These are phyloP conservation scores for Leptobrachium ailaonicum DNA, from an alignment of 2,113 vertebrate species.

Conservation along the genomic window DNA sequence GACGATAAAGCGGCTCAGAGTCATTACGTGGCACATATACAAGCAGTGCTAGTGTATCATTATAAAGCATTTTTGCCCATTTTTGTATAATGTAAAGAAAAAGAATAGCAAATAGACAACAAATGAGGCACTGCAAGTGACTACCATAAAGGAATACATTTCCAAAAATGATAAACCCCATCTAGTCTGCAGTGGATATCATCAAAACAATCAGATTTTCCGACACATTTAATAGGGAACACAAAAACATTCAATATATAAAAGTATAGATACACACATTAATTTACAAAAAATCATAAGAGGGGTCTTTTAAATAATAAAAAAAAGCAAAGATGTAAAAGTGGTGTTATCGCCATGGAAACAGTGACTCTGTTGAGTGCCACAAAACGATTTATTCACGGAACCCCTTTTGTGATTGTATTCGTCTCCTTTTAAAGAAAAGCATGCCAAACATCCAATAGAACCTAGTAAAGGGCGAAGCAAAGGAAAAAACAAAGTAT, in stretches of 20 bases:
- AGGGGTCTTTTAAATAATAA: no score
- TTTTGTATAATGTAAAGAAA: not conserved
- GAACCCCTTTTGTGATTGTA: not conserved
- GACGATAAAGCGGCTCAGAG: slow-evolving; percentile 38
- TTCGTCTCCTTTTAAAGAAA: slow-evolving; percentile 5
- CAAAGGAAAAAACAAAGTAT: not conserved
- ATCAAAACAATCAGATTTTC: no score
- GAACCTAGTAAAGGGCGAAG: not conserved
- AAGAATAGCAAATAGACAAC: not conserved
- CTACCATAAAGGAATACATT: no score
- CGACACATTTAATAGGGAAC: no score
- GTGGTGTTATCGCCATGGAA: no score
- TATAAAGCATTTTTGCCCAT: slow-evolving; percentile 3
- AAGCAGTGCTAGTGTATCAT: not conserved
- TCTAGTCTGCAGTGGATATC: no score
- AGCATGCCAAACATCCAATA: not conserved
- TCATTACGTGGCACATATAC: slow-evolving; percentile 33
- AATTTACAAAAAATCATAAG: no score
- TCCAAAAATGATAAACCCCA: no score
- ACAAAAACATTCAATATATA: no score
- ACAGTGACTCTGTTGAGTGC: no score
- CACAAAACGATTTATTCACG: not conserved
- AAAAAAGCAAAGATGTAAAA: no score
- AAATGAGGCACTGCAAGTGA: not conserved
- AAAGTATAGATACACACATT: no score